Evolutionary conservation across 2,113 vertebrate species (phyloP).

Genomic region (Mesembrinibis cayennensis): DNA sequence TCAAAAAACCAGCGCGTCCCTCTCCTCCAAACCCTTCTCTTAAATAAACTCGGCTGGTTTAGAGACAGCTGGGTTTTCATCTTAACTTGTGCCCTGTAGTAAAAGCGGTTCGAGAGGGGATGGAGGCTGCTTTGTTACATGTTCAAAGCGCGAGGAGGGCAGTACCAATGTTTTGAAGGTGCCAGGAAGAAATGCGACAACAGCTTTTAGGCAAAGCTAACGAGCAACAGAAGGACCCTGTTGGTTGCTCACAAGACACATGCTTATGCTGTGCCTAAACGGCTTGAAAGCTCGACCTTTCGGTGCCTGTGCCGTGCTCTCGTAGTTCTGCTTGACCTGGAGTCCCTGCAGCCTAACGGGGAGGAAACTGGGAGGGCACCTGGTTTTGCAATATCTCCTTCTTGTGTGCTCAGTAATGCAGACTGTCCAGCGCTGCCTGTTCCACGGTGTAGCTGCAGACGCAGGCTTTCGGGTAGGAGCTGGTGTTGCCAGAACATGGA

Average conservation of each 20-base stretch:
- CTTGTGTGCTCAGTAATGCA: neutral
- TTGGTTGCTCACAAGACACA: neutral
- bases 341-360: neutral
- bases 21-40: neutral
- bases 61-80: neutral
- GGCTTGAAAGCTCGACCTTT: neutral
- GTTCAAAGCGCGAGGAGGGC: neutral
- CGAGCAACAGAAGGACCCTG: neutral
- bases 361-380: neutral
- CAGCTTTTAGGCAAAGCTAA: neutral
- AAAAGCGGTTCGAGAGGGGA: neutral
- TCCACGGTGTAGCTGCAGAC: neutral
- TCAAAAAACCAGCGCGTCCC: neutral
- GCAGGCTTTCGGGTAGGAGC: neutral
- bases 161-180: neutral
- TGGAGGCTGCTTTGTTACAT: rapidly evolving
- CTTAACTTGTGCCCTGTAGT: neutral
- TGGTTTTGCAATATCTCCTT: neutral
- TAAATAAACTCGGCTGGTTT: neutral
- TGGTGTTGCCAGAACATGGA: neutral
- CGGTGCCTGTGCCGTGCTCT: neutral
- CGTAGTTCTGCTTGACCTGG: neutral
- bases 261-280: neutral
- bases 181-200: neutral
- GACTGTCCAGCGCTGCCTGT: neutral